Base-by-base conservation (phyloP, 2,888 invertebrate species). In the Euclidia mi region DNA sequence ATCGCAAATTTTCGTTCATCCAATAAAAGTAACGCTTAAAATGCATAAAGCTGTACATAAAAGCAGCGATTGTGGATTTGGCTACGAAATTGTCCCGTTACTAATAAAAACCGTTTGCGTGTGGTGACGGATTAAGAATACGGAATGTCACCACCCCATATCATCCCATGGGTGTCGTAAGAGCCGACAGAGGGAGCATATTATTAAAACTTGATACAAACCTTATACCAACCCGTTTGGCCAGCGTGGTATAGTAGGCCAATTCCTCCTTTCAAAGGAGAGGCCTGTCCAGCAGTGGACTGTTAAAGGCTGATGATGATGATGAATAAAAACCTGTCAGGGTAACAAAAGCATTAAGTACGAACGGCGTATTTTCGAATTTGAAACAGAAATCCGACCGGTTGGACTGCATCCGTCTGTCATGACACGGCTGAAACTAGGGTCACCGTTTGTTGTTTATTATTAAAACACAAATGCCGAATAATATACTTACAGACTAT, bases 301-400 rank as follows among this genome's bases (percentile, higher is more conserved):
- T n/a, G n/a, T n/a, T n/a, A n/a, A n/a, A n/a, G n/a, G n/a, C n/a
- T n/a, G n/a, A n/a, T n/a, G n/a, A n/a, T n/a, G n/a, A n/a, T n/a
- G n/a, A n/a, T n/a, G n/a, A n/a, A n/a, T n/a, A n/a, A n/a, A 20
- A 20, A 20, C 52, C 59, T 41, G 51, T 62, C 56, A 55, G 43
- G 7, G 44, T 52, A 58, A 70, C 76, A 71, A 64, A 58, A 64
- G 59, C 51, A 28, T 60, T 62, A 49, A 43, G 38, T 50, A 61
- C 47, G 48, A 48, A 60, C 46, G 58, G 46, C 48, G 60, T 68
- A 68, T 74, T 80, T 80, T 73, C 72, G 64, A 70, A 73, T 78
- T 80, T 65, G 47, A 62, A 71, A 58, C 66, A 52, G 65, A 74
- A 75, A 76, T 71, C 75, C 68, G 58, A 46, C 38, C 47, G 55